Evolutionary conservation across 2,113 vertebrate genomes (phyloP), one percentile per base, ranked within the genome.

Genomic region (Oceanodroma tethys): DNA sequence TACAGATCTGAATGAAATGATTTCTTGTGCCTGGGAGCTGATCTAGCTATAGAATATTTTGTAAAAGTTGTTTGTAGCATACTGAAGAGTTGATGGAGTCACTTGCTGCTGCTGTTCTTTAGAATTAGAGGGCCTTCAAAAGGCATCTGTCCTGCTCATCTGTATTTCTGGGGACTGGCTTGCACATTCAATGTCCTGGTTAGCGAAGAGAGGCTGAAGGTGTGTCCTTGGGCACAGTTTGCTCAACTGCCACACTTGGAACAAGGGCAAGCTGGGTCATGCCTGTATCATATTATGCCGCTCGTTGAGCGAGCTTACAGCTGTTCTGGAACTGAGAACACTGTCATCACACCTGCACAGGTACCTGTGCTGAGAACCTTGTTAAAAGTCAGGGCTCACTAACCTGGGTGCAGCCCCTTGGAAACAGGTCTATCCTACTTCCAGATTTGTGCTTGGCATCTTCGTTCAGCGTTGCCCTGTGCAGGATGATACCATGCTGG

Each of bases 41-140:
- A 53, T 58, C 30, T 62, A 60, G 34, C 58, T 66, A 1, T 22
- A 20, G 50, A 34, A 21, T 47, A 9, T 48, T 30, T 36, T 58
- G 43, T 34, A 16, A 3, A 71, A 55, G 23, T 80, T 88, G 42
- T 16, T 56, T 1, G 1, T 16, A 48, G 55, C 0, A 0, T 52
- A 11, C 22, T 14, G 34, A 45, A 70, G 32, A 22, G 50, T n/a
- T 68, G 66, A 22, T 84, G 36, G 27, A 73, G 53, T 73, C 27
- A 16, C 30, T 70, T 52, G 22, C 48, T 66, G 17, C 50, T 63
- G 45, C 75, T 63, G 21, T 13, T 65, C 25, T 90, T 88, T 18
- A 71, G 45, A 48, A 45, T 71, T 27, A 45, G 40, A 70, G 34
- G 27, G 11, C 5, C 1, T 88, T 83, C 62, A 65, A 45, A 56